These are phyloP conservation scores for Iselma pallidipennis DNA, from an alignment of 2,888 invertebrate genomes.

Conservation along the genomic window DNA sequence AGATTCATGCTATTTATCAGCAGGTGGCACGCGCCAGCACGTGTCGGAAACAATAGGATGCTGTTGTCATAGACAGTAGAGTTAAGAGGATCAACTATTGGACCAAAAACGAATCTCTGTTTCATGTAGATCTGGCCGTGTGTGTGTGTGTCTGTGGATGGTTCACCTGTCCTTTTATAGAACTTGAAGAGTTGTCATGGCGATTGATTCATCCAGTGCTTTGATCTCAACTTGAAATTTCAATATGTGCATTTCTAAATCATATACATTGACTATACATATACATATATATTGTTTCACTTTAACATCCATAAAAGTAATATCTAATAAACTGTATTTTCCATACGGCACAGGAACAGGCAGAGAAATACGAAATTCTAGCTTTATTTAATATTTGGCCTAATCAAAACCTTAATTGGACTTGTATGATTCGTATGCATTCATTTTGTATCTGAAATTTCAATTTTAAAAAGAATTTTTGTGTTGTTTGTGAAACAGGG, in stretches of 20 bases:
- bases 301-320: no score
- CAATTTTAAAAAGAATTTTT: background rate
- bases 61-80: slow-evolving; percentile 36
- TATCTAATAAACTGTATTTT: no score
- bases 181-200: slow-evolving; percentile 31
- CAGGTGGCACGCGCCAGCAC: slow-evolving; percentile 45
- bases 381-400: background rate
- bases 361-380: background rate
- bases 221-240: slow-evolving; percentile 29
- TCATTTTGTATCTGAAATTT: background rate
- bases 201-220: slow-evolving; percentile 32
- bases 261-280: no score
- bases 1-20: slow-evolving; percentile 26
- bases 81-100: slow-evolving; percentile 38
- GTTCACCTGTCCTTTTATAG: slow-evolving; percentile 30
- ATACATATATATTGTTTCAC: no score
- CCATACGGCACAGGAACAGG: no score
- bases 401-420: background rate
- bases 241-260: no score
- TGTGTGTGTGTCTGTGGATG: slow-evolving; percentile 5
- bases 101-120: slow-evolving; percentile 6
- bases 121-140: slow-evolving; percentile 26
- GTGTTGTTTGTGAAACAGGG: background rate
- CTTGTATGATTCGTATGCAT: background rate
- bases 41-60: slow-evolving; percentile 44